phyloP scores from a whole-genome alignment of 2,113 vertebrate species.

The Atrichornis clamosus region DNA sequence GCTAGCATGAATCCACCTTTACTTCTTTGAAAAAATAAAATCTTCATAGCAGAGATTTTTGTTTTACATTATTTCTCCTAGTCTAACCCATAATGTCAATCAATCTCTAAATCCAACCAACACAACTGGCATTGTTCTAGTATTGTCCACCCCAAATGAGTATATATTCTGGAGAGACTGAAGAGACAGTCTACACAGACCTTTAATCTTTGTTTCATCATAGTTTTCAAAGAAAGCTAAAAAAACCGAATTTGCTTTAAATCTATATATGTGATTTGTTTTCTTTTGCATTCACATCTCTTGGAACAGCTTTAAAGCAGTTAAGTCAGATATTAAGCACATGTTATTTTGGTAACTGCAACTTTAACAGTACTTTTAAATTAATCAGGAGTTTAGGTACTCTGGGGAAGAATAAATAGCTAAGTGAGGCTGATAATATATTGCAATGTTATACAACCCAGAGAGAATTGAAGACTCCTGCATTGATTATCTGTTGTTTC shows the following conservation, averaged over 20 bases:
- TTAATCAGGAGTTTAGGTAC: not conserved
- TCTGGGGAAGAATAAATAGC: conserved; percentile 21
- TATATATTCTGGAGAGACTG: not conserved
- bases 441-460: not conserved
- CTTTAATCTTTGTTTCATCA: not conserved
- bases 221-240: not conserved
- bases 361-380: not conserved
- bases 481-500: conserved; percentile 26
- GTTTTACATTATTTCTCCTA: not conserved
- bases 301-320: not conserved
- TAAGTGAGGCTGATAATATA: conserved; percentile 10
- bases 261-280: not conserved
- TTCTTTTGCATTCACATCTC: not conserved
- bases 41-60: not conserved
- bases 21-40: not conserved
- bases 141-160: fast-evolving
- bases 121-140: too few relatives aligned
- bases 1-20: not conserved
- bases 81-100: not conserved
- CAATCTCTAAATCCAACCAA: not conserved
- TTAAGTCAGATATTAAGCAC: not conserved
- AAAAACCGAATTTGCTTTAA: not conserved
- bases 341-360: not conserved
- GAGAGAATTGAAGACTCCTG: conserved; percentile 1
- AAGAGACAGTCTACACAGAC: not conserved